Conservation (phyloP, 2,888 invertebrate species). For the Drosophila algonquin region DNA sequence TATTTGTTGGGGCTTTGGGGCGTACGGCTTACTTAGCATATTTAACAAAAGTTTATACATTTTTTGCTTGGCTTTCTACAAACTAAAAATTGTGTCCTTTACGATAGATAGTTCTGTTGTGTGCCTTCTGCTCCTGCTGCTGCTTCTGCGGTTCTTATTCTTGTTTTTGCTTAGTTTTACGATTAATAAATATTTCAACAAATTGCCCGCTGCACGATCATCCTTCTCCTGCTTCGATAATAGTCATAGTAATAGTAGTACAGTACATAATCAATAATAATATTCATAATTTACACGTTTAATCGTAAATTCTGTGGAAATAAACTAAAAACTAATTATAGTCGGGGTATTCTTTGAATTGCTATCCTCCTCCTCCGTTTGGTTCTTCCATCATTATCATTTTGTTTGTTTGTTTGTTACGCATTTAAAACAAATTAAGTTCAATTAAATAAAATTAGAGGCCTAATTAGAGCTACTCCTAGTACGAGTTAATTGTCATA, state of each 20-base stretch:
- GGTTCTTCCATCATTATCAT: slow-evolving; percentile 9
- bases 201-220: slow-evolving; percentile 59
- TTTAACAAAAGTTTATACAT: slow-evolving; percentile 74
- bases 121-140: slow-evolving; percentile 28
- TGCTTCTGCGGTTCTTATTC: background rate
- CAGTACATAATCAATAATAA: slow-evolving; percentile 38
- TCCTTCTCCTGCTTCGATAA: slow-evolving; percentile 48
- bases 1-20: slow-evolving; percentile 42
- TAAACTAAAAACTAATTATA: slow-evolving; percentile 57
- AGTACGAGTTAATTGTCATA: slow-evolving; percentile 46
- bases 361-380: slow-evolving; percentile 10
- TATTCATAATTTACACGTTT: slow-evolving; percentile 60
- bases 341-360: slow-evolving; percentile 71
- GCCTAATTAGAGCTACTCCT: slow-evolving; percentile 34
- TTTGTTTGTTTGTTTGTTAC: slow-evolving; percentile 17
- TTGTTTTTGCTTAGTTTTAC: slow-evolving; percentile 31
- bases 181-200: slow-evolving; percentile 75
- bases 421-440: slow-evolving; percentile 46
- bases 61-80: slow-evolving; percentile 62
- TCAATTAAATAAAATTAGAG: slow-evolving; percentile 46
- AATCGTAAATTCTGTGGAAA: slow-evolving; percentile 57
- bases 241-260: slow-evolving; percentile 52
- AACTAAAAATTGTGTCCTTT: slow-evolving; percentile 62
- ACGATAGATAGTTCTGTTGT: slow-evolving; percentile 30
- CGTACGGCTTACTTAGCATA: slow-evolving; percentile 61